A percentile compares a stretch with the other conserved stretches of the same genome.
These are phyloP conservation scores for Harlomillsia oculata DNA, from an alignment of 1,140 invertebrate genomes.

Conservation along the genomic window DNA sequence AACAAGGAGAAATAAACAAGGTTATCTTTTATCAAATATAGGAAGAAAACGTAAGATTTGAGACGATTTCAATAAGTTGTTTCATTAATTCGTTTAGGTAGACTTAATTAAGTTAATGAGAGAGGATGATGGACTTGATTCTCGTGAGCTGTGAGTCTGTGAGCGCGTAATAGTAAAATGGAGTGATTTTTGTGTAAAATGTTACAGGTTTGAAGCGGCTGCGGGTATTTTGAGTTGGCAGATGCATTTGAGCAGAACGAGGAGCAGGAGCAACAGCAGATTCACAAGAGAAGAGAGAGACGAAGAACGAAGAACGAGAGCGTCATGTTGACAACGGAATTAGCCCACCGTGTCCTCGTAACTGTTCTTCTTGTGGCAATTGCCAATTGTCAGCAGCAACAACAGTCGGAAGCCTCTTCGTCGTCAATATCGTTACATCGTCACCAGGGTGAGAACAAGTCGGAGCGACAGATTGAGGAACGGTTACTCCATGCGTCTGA, in stretches of 20 bases:
- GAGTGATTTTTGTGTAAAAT: too few relatives aligned
- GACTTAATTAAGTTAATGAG: too few relatives aligned
- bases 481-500: not conserved
- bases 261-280: not conserved
- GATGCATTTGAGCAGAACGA: constrained; percentile 28
- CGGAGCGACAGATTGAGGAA: not conserved
- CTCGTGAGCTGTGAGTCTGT: too few relatives aligned
- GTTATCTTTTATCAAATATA: too few relatives aligned
- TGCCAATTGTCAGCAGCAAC: not conserved
- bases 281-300: constrained; percentile 13
- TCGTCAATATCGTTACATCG: not conserved
- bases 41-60: too few relatives aligned
- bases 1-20: too few relatives aligned
- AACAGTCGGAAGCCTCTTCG: not conserved
- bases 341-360: constrained; percentile 31
- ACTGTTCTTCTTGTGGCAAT: constrained; percentile 18
- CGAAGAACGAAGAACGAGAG: constrained; percentile 1
- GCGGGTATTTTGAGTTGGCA: too few relatives aligned
- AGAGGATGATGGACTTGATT: too few relatives aligned
- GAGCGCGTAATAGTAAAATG: too few relatives aligned
- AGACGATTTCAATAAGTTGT: too few relatives aligned
- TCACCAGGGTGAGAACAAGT: not conserved
- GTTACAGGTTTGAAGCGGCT: not conserved
- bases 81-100: too few relatives aligned
- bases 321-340: constrained; percentile 30